phyloP scores from a whole-genome alignment of 2,888 invertebrate genomes.

The Xiphydria camelus region DNA sequence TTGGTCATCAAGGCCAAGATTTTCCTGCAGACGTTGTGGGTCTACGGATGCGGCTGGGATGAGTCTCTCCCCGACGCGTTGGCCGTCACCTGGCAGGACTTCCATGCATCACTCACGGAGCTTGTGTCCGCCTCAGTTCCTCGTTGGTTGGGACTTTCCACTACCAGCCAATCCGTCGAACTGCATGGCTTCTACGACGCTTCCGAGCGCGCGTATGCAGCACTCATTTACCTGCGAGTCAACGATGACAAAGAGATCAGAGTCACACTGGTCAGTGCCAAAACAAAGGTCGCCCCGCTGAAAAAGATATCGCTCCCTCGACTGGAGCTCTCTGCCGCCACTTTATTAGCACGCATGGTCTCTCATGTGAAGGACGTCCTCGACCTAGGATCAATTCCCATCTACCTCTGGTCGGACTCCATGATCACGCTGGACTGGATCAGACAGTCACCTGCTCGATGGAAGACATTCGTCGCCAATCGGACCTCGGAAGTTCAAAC shows the following conservation, averaged over 20 bases:
- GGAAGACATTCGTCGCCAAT: too few species aligned
- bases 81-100: slow-evolving; percentile 10
- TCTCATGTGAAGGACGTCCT: slow-evolving; percentile 6
- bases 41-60: too few species aligned
- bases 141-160: slow-evolving; percentile 11
- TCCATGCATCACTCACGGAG: too few species aligned
- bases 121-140: slow-evolving; percentile 13
- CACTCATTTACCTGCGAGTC: slow-evolving; percentile 17
- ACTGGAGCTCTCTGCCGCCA: slow-evolving; percentile 15
- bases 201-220: slow-evolving; percentile 15
- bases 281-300: too few species aligned
- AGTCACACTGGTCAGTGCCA: slow-evolving; percentile 10
- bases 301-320: slow-evolving; percentile 18
- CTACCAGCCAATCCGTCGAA: slow-evolving; percentile 5
- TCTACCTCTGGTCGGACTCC: too few species aligned
- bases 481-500: slow-evolving; percentile 29
- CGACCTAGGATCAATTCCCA: slow-evolving; percentile 5
- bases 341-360: too few species aligned
- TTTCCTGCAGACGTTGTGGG: too few species aligned
- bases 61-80: slow-evolving; percentile 2
- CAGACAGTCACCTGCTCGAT: slow-evolving; percentile 22
- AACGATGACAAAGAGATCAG: slow-evolving; percentile 3
- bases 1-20: slow-evolving; percentile 19
- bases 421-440: slow-evolving; percentile 30
- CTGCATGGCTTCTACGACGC: slow-evolving; percentile 21